These are phyloP conservation scores for Apaloderma vittatum DNA, from an alignment of 2,113 vertebrate genomes.

Conservation along the genomic window DNA sequence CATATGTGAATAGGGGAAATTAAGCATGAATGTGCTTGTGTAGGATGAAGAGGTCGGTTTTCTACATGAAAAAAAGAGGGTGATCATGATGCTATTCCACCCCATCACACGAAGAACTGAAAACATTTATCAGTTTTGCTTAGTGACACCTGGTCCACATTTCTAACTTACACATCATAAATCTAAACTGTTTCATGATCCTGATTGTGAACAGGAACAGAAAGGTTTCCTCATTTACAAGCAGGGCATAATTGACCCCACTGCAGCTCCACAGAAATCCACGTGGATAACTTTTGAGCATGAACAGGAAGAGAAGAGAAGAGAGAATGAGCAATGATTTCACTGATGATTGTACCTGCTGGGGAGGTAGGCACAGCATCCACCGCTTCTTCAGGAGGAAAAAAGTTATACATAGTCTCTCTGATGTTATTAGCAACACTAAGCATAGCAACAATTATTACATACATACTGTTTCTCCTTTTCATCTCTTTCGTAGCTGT, in stretches of 20 bases:
- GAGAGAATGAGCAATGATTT: background rate
- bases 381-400: background rate
- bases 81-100: background rate
- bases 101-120: background rate
- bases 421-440: background rate
- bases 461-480: background rate
- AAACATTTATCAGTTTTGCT: background rate
- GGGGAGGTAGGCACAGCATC: background rate
- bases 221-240: background rate
- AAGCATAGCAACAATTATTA: background rate
- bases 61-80: background rate
- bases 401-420: background rate
- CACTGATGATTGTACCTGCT: background rate
- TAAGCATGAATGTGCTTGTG: background rate
- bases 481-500: background rate
- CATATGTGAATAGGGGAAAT: background rate
- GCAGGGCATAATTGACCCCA: background rate
- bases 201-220: background rate
- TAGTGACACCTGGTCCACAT: background rate
- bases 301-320: background rate
- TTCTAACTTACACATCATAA: background rate
- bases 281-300: background rate
- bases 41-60: background rate
- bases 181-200: background rate
- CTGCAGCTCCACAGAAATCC: background rate